Evolutionary conservation across 2,797 vertebrate species (phyloP).

Genomic region (Cottoperca gobio): DNA sequence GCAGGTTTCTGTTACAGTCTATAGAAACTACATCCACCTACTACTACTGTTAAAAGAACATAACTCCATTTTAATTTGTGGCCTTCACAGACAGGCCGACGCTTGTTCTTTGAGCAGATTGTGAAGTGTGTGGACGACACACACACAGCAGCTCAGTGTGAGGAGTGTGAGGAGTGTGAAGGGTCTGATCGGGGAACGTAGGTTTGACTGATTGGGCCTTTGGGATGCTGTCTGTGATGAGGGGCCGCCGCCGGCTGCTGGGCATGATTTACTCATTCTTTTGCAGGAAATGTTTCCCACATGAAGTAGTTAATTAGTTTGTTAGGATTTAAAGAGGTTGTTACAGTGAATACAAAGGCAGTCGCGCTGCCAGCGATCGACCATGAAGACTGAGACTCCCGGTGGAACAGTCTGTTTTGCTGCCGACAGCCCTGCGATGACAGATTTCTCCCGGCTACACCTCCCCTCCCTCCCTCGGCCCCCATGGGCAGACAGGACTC

Average conservation of each 20-base stretch:
- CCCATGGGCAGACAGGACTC: constrained; percentile 48
- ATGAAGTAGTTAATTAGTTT: constrained; percentile 42
- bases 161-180: neutral
- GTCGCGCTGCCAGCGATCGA: constrained; percentile 7
- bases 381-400: constrained; percentile 24
- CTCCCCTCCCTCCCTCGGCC: neutral
- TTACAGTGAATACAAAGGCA: constrained; percentile 12
- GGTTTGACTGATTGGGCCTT: constrained; percentile 23
- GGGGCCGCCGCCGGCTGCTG: neutral
- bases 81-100: too few species aligned
- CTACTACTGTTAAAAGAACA: neutral
- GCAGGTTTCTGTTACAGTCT: neutral
- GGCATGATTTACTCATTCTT: neutral
- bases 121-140: neutral
- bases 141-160: too few species aligned
- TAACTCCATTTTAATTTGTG: neutral
- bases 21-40: neutral
- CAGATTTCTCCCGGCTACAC: constrained; percentile 29
- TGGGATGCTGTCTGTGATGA: neutral
- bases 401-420: constrained; percentile 38
- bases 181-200: neutral
- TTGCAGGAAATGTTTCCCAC: neutral
- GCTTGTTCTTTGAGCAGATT: neutral
- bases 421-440: constrained; percentile 25
- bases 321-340: constrained; percentile 37